Evolutionary conservation across 2,797 vertebrate genomes (phyloP), one percentile per base, ranked within the genome.

Genomic region (Decapterus maruadsi): DNA sequence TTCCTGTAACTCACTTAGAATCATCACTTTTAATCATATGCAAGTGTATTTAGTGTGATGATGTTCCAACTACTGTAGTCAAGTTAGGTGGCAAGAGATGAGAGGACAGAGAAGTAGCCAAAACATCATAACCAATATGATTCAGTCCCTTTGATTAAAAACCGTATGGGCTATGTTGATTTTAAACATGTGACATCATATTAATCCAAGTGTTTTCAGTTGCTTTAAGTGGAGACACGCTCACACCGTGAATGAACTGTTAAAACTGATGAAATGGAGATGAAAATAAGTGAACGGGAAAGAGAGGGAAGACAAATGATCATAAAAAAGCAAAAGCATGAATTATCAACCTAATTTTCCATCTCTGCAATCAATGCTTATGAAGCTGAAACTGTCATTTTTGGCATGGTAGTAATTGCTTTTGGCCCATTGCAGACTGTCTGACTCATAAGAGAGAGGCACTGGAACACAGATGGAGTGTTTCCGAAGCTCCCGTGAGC

Each of bases 371-470:
- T 94, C 90, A 94, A 84, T 92, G 92, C 80, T 89, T 95, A 85
- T 87, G 81, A 87, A 91, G 93, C 90, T 95, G 93, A 94, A 96
- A 93, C 93, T 93, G 95, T 96, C 94, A 94, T 93, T 95, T 95
- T 96, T 97, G 96, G 96, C 96, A 82, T 77, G 72, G 75, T 57
- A 83, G 93, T 94, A 95, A 96, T 96, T 97, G 91, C 90, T 94
- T 95, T 97, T 97, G 96, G 96, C 96, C 90, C 72, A 58, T 74
- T 48, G 71, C 55, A 68, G 89, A 88, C 87, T 20, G 84, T 80
- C 87, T 97, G 96, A 97, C 93, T 97, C 95, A 96, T 94, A 90
- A 90, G 94, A 94, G 94, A 95, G 91, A 90, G 90, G 84, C 93
- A 92, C 91, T 92, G 90, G 94, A 95, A 92, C 92, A 95, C 94